A percentile compares a stretch with the other conserved stretches of the same genome.
Conservation (phyloP, 2,888 invertebrate species). For the Pammene aurita region DNA sequence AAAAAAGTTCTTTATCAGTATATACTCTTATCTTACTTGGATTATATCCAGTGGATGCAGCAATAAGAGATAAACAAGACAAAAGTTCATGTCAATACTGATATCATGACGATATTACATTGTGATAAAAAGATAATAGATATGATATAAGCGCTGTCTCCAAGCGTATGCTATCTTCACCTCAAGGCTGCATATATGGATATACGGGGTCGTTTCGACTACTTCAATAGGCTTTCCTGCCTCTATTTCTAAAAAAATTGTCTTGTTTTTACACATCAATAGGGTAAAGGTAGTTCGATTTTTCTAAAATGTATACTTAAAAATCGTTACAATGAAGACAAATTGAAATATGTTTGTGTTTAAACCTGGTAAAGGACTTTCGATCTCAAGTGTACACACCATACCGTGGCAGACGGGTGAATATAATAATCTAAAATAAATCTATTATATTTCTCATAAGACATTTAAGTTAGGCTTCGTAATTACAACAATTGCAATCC, state of each 20-base stretch:
- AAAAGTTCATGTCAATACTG: not conserved
- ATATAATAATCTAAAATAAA: conserved; percentile 55
- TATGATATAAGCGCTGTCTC: not conserved
- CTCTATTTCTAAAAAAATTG: too few relatives aligned
- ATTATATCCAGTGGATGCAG: conserved; percentile 29
- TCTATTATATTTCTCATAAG: conserved; percentile 69
- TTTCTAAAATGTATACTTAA: too few relatives aligned
- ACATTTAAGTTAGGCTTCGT: conserved; percentile 78
- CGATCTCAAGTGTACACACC: conserved; percentile 38
- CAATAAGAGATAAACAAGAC: conserved; percentile 2
- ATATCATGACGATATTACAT: not conserved
- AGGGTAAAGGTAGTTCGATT: too few relatives aligned
- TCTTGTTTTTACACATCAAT: too few relatives aligned
- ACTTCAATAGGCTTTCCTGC: too few relatives aligned
- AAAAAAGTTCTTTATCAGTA: conserved; percentile 39
- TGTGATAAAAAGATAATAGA: not conserved
- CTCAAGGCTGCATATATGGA: too few relatives aligned
- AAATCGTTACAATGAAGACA: too few relatives aligned
- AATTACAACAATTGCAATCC: conserved; percentile 55
- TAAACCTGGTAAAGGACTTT: conserved; percentile 37
- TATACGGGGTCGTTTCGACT: not conserved
- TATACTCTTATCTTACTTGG: conserved; percentile 29
- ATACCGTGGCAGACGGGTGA: conserved; percentile 67
- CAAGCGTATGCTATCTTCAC: too few relatives aligned
- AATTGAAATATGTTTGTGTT: not conserved